Base-by-base conservation (phyloP, 2,888 invertebrate species). In the Schizaphis graminum region DNA sequence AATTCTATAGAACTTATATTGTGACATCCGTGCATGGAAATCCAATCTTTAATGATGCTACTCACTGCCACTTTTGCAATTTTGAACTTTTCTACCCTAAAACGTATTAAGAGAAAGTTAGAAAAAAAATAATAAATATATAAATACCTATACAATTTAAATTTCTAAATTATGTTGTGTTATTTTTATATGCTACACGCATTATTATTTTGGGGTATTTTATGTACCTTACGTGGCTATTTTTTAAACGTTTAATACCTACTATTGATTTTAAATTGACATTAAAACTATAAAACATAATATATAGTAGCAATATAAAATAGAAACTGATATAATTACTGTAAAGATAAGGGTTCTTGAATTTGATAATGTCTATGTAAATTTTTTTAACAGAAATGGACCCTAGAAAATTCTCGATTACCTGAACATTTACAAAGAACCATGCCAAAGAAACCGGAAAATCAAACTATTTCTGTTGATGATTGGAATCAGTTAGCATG, bases 401-500 rank as follows among this genome's bases (percentile, higher is more conserved):
- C 89, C 7, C 88, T 41, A 88, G 85, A 94, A 77, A 94, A 94
- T 92, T 94, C 94, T 53, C 89, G 92, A 47, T 49, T 94, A n/a
- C 92, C 94, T 2, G 92, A 92, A 89, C 91, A 89, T 89, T 89
- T 94, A 88, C 89, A 93, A 61, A 93, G 61, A 49, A 85, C 85
- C 21, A 61, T 61, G n/a, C 93, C 93, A 5, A 90, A 86, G 56
- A 92, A 92, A 89, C 92, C 89, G 21, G 67, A 67, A 35, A 91
- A 35, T 84, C 61, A 93, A 91, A 87, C 41, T 77, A 57, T 61
- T n/a, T 92, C 94, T 53, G n/a, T 94, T 28, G 95, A 95, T 88
- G 91, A 95, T 85, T 94, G 94, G 95, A 94, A 95, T 92, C 84
- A 35, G 56, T 77, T 94, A 61, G 95, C 94, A 88, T 94, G 94